Base-by-base conservation (phyloP, 2,113 vertebrate genomes). In the Falco punctatus region DNA sequence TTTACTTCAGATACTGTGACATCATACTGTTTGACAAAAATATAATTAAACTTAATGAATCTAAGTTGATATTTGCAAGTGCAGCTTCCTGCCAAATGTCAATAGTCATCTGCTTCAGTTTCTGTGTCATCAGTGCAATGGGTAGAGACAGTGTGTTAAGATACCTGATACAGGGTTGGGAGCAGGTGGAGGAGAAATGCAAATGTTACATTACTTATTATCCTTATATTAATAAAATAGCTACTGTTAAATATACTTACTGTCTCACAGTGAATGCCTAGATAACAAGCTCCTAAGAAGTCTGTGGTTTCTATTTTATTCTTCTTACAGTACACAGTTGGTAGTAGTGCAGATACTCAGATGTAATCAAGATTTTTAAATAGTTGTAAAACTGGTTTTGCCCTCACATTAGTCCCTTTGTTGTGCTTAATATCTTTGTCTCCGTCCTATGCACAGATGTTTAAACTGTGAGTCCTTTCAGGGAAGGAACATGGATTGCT, bases 11-110 rank as follows among this genome's bases (percentile, higher is more conserved):
- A 88, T 67, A 67, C 24, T 82, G 32, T 86, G 79, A 83, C 54
- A 70, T 96, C 48, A 86, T 81, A 51, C 55, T 58, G 16, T 59
- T 86, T 90, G 74, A 92, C 77, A 94, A 93, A 96, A 97, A 85
- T 40, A 23, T 92, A 81, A 95, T 95, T 97, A 95, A 75, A 48
- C 1, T 0, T 74, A 82, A 74, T 87, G 86, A 88, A 87, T 95
- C 75, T 72, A 57, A 88, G 90, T 44, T 73, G 78, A 54, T 96
- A 55, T 77, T 81, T 85, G 26, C 78, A 85, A 94, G 49, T 55
- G 70, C 57, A 91, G 49, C 67, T 95, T 95, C 87, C 79, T 95
- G 90, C 62, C 55, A 23, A 73, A 80, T 27, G 27, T 82, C 77
- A 86, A 3, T 70, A 95, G 20, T 84, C 49, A 59, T 79, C 83